Percentiles rank a stretch among this genome's conserved stretches.
These are phyloP conservation scores for Thamnaconus septentrionalis DNA, from an alignment of 2,113 vertebrate genomes.

Conservation along the genomic window DNA sequence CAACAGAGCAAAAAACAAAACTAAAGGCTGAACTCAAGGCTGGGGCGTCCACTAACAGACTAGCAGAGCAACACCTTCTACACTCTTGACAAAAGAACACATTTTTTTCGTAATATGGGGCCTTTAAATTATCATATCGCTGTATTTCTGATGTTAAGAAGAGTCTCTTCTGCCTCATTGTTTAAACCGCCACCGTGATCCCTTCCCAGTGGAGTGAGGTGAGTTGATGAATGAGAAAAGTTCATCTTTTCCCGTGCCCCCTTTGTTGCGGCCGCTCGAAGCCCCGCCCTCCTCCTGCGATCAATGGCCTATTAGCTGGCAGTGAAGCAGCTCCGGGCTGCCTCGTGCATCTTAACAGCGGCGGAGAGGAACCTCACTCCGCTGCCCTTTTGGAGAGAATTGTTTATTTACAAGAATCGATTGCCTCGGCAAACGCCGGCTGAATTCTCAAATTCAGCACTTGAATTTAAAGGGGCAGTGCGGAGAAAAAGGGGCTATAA, in stretches of 20 bases:
- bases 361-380: slow-evolving; percentile 18
- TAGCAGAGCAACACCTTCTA: too few relatives aligned
- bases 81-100: too few relatives aligned
- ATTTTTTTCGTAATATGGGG: too few relatives aligned
- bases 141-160: too few relatives aligned
- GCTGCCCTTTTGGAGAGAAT: slow-evolving; percentile 12
- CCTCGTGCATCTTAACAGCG: slow-evolving; percentile 12
- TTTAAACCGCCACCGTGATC: background rate
- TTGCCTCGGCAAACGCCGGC: background rate
- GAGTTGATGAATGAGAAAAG: slow-evolving; percentile 2
- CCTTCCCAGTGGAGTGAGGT: slow-evolving; percentile 4
- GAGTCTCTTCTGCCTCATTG: too few relatives aligned
- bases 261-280: slow-evolving; percentile 7
- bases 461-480: slow-evolving; percentile 1
- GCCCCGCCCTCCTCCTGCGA: slow-evolving; percentile 17
- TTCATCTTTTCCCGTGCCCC: slow-evolving; percentile 19
- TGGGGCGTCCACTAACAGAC: too few relatives aligned
- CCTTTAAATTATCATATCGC: too few relatives aligned
- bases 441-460: slow-evolving; percentile 27
- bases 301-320: slow-evolving; percentile 9
- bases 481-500: background rate
- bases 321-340: slow-evolving; percentile 3
- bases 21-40: too few relatives aligned
- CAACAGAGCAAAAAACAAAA: too few relatives aligned
- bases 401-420: slow-evolving; percentile 54